These are phyloP conservation scores for Dipodomys spectabilis DNA, from an alignment of 2,113 vertebrate genomes.

Conservation along the genomic window DNA sequence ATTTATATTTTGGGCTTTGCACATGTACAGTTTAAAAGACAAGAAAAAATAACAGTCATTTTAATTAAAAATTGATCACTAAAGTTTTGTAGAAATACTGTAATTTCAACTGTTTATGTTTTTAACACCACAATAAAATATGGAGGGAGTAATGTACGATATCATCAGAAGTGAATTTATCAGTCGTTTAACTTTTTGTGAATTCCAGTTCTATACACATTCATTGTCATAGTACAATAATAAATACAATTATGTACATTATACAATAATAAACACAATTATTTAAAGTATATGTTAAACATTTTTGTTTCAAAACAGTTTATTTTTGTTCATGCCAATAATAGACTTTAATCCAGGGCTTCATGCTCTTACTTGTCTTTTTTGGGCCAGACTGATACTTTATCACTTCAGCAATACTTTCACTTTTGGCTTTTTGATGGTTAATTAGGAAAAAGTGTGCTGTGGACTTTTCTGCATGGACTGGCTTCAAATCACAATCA, in stretches of 20 bases:
- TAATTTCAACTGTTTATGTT: neutral
- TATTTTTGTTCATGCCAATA: no score
- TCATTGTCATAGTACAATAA: neutral
- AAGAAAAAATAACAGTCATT: neutral
- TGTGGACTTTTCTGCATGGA: no score
- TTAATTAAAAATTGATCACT: neutral
- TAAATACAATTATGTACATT: constrained; percentile 4
- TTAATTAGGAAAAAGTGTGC: no score
- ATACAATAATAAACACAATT: neutral
- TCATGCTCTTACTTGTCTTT: no score
- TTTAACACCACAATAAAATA: constrained; percentile 27
- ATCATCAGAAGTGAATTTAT: neutral
- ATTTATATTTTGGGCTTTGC: neutral
- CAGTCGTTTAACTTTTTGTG: neutral
- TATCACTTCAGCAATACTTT: no score
- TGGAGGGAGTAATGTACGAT: neutral
- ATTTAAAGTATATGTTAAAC: constrained; percentile 1
- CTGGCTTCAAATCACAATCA: no score
- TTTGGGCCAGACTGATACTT: no score
- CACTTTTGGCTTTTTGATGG: no score
- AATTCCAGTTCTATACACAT: neutral
- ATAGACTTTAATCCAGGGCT: no score
- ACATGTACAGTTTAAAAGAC: neutral
- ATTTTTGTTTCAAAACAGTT: neutral
- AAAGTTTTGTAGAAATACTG: neutral